Evolutionary conservation across 2,888 invertebrate species (phyloP), one percentile per base, ranked within the genome.

Genomic region (Drosophila leonis): DNA sequence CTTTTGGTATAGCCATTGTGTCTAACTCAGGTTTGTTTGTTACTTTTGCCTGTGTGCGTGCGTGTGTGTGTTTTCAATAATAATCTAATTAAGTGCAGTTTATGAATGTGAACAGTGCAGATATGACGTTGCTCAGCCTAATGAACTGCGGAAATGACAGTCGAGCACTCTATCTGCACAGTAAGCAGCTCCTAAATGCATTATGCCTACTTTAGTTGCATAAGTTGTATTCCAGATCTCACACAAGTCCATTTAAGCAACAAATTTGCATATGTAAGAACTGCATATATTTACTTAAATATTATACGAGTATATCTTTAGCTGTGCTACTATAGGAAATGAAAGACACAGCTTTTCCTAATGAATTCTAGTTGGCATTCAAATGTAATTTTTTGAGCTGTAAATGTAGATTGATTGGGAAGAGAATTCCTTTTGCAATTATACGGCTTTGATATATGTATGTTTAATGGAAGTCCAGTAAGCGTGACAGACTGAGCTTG

Each of bases 21-120:
- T 71, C 75, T 63, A 60, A 41, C 60, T 65, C 78, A 78, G 71
- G 75, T 78, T 78, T 78, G 78, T 75, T 78, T 71, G 78, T 65
- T 72, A 75, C 68, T 75, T 69, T 60, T 41, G 63, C 55, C 48
- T 42, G 27, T 54, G 51, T 42, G 62, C 57, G 56, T 42, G 44
- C 65, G 73, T 46, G 57, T 46, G 51, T 74, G 74, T 41, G 61
- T 66, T 82, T 74, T 80, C 88, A 82, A 87, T 87, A 87, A 84
- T 84, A 87, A 84, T 87, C 85, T 87, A 84, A 84, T 84, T 82
- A 84, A 70, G 83, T 72, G 60, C 60, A 78, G 72, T 82, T 80
- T 72, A 80, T 78, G 76, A 72, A 66, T 62, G 60, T 62, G 62
- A 52, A 63, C 65, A 64, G 48, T 5, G 9, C 55, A 49, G 61